Base-by-base conservation (phyloP, 2,797 vertebrate genomes). In the Channa striata region DNA sequence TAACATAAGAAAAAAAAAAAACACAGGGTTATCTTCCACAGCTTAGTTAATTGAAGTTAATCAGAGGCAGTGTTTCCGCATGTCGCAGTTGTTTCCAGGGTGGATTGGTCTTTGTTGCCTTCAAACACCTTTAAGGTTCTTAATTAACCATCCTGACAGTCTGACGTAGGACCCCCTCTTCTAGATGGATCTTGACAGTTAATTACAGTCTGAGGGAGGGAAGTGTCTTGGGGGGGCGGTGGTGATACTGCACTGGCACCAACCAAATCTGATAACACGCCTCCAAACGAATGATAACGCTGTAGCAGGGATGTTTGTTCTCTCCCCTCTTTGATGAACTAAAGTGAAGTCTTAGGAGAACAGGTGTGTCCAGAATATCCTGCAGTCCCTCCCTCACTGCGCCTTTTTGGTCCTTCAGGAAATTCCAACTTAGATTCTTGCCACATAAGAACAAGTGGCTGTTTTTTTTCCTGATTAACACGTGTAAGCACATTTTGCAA, bases 1-100 rank as follows among this genome's bases (percentile, higher is more conserved):
- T 91, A 79, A 77, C 91, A 88, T 87, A 67, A 82, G 81, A 74
- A 86, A 30, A 30, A 30, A 30, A 2, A 2, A 6, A 4, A 63
- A 74, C 58, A 84, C 34, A 19, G 67, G 84, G 77, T 73, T 84
- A 73, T 87, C 85, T 87, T 72, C 52, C 76, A 51, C 64, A 71
- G 72, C 81, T 83, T 62, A 77, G 75, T 88, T 93, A 92, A 94
- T 93, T 93, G 89, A 93, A 92, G 87, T 88, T 92, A 91, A 94
- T 93, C 87, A 90, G 87, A 81, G 81, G 63, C 80, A 37, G 74
- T 84, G 89, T 91, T 89, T 81, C 81, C 36, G 23, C 56, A 33
- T 84, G 88, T 82, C 57, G 39, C 72, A 37, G 70, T 66, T 68
- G 76, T 86, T 82, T 81, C 86, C 30, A 17, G 76, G 78, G 75